phyloP scores from a whole-genome alignment of 1,140 invertebrate species.

The Helicoverpa zea region DNA sequence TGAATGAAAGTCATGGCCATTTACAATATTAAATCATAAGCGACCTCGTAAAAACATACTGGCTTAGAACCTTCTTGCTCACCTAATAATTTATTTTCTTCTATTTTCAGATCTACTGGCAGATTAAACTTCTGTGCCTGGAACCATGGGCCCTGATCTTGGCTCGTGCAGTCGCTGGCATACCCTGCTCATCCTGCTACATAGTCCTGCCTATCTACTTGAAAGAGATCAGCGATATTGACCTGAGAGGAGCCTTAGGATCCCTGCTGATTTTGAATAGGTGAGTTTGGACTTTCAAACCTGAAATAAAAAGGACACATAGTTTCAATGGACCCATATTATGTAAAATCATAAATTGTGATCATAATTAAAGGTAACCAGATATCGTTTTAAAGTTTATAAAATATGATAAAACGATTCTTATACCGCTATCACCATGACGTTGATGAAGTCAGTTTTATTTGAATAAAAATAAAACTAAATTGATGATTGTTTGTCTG shows the following conservation, averaged over 20 bases:
- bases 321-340: too few species aligned
- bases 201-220: conserved; percentile 81
- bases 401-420: too few species aligned
- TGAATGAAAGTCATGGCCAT: too few species aligned
- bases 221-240: conserved; percentile 82
- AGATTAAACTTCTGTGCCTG: conserved; percentile 75
- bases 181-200: conserved; percentile 82
- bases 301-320: neutral
- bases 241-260: conserved; percentile 82
- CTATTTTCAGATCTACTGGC: conserved; percentile 77
- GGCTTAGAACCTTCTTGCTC: too few species aligned
- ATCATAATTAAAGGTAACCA: too few species aligned
- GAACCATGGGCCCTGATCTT: conserved; percentile 78
- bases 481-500: too few species aligned
- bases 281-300: conserved; percentile 50
- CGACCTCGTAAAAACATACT: neutral
- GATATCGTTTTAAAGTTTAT: too few species aligned
- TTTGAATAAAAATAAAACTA: too few species aligned
- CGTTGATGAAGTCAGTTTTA: too few species aligned
- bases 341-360: too few species aligned
- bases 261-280: conserved; percentile 80
- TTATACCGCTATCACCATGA: too few species aligned
- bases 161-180: conserved; percentile 75
- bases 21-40: too few species aligned
- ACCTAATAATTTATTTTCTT: conserved; percentile 23